Evolutionary conservation across 23 tunicate genomes (phyloP), one percentile per base, ranked within the genome.

Genomic region (Halocynthia aurantium): DNA sequence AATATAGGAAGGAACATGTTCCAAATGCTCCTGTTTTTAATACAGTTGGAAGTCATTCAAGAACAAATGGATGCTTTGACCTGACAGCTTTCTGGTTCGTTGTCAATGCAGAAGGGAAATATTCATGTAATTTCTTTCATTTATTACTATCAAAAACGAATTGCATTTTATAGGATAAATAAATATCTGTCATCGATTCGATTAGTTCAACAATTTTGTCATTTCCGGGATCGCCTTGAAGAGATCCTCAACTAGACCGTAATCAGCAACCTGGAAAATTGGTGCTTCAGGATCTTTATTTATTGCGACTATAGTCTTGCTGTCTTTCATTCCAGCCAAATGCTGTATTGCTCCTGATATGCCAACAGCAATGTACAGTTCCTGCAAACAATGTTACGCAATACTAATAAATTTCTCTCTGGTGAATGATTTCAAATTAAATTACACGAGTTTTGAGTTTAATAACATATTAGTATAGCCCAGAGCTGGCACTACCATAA

Each of bases 281-380:
- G 99, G 99, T 12, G 99, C 99, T 82, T 96, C 99, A 20, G 99
- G 88, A 67, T 96, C 99, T 69, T 91, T 96, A 70, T 96, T 96
- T 9, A 96, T 96, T 11, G 99, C 99, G 9, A 96, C 99, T 68
- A 96, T 96, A 7, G 96, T 89, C 76, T 96, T 96, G 86, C 93
- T 85, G 71, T 96, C 99, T 72, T 96, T 96, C 99, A 96, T 96
- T 15, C 99, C 99, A 69, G 99, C 99, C 20, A 96, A 66, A 80
- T 96, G 99, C 55, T 92, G 98, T 74, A 92, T 92, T 8, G 98
- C 98, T 7, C 98, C 98, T 11, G 98, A 92, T 50, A 92, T 92
- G 10, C 98, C 98, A 52, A 92, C 98, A 57, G 98, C 98, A 19
- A 92, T 70, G 80, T 92, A 92, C 4, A 92, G 81, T 56, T 92